These are phyloP conservation scores for Stenoptilia bipunctidactyla DNA, from an alignment of 2,888 invertebrate genomes.

Conservation along the genomic window DNA sequence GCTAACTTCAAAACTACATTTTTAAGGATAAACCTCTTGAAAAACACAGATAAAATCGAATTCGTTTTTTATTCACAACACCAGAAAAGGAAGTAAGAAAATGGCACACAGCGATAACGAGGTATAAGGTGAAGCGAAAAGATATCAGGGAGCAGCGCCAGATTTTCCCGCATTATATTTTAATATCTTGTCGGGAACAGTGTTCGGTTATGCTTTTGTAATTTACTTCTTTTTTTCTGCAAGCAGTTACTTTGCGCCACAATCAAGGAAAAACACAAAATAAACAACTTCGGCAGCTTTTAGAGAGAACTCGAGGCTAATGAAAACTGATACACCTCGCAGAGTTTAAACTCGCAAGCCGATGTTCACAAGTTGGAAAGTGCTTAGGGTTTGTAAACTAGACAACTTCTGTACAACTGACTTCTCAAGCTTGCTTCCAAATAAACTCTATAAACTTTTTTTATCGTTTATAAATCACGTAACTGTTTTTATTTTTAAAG, in stretches of 20 bases:
- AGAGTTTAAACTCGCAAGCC: constrained; percentile 8
- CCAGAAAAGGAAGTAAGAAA: background rate
- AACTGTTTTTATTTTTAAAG: too few species aligned
- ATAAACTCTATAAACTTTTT: too few species aligned
- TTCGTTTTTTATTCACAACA: too few species aligned
- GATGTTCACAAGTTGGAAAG: constrained; percentile 6
- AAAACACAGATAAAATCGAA: too few species aligned
- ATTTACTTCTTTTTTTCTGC: constrained; percentile 33
- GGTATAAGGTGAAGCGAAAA: background rate
- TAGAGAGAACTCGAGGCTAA: constrained; percentile 12
- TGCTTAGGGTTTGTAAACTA: too few species aligned
- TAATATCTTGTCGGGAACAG: constrained; percentile 42
- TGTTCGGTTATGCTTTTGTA: constrained; percentile 35
- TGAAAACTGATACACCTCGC: constrained; percentile 12
- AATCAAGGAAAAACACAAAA: constrained; percentile 34
- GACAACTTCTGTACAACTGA: too few species aligned
- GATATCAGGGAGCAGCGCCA: constrained; percentile 1
- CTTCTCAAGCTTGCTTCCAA: too few species aligned
- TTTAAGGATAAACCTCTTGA: background rate
- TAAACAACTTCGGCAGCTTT: constrained; percentile 22
- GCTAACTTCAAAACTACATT: too few species aligned
- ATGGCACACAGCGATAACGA: background rate
- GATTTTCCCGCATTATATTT: constrained; percentile 36
- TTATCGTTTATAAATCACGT: too few species aligned
- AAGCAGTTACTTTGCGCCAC: constrained; percentile 20